phyloP scores from a whole-genome alignment of 2,797 vertebrate species.

The Glyptemys insculpta region DNA sequence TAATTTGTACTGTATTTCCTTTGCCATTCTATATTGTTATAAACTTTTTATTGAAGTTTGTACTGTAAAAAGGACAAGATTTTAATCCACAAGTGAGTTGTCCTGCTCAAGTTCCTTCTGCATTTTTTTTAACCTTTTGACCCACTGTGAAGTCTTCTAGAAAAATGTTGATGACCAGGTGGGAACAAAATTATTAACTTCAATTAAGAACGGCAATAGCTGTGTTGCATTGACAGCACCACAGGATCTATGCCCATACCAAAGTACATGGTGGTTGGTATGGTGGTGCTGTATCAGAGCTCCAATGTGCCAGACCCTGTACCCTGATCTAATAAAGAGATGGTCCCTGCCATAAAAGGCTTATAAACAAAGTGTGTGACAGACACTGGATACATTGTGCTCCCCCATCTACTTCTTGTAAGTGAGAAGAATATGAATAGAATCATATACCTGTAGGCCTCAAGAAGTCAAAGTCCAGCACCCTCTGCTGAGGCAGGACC shows the following conservation, averaged over 20 bases:
- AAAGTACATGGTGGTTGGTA: not conserved
- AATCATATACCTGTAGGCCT: not conserved
- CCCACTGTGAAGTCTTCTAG: not conserved
- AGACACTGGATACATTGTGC: not conserved
- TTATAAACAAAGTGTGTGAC: rapidly evolving
- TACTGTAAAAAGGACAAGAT: slow-evolving; percentile 17
- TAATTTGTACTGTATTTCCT: slow-evolving; percentile 67
- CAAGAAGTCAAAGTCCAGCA: not conserved
- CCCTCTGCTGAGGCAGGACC: not conserved
- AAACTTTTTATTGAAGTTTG: slow-evolving; percentile 28
- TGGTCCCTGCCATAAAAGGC: not conserved
- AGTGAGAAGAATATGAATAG: not conserved
- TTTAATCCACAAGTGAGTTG: slow-evolving; percentile 50
- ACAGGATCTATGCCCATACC: not conserved
- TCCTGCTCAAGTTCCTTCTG: not conserved
- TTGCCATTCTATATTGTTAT: slow-evolving; percentile 31
- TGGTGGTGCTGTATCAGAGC: not conserved
- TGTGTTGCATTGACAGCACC: rapidly evolving
- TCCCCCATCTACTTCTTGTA: too few species aligned
- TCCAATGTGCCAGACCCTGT: not conserved
- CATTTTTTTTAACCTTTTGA: not conserved
- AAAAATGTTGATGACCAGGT: not conserved
- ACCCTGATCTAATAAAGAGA: not conserved
- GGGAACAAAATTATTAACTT: not conserved
- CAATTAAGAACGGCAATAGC: rapidly evolving